Evolutionary conservation across 2,888 invertebrate genomes (phyloP), one percentile per base, ranked within the genome.

Genomic region (Odontocolon sp.): DNA sequence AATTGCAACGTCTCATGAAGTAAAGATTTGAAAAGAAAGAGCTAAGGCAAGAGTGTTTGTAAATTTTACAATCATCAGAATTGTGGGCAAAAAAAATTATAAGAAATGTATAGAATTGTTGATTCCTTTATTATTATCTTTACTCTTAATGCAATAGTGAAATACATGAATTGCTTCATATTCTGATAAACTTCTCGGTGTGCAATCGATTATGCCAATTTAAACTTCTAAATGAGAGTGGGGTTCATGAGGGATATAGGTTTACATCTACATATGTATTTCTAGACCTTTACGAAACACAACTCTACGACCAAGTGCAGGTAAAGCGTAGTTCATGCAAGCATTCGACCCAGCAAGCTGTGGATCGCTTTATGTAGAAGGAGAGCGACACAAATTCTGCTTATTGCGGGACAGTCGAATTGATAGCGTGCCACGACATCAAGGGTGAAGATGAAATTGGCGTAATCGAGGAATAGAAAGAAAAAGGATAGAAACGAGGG

Each of bases 351-450:
- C 28, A 28, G 11, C 28, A 4, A 28, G 14, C n/a, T n/a, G n/a
- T n/a, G n/a, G n/a, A n/a, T n/a, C 18, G 38, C 36, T 40, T 40
- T 23, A 9, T 9, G 42, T 26, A 40, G 18, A 36, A 23, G 11
- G 23, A 16, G 14, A 40, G 33, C 21, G 28, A 38, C 31, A 26
- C 26, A 23, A 50, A 68, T 45, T n/a, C 21, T 9, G 8, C 11
- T 26, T n/a, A n/a, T n/a, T n/a, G n/a, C 45, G 23, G 4, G 18
- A 21, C 45, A 47, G 33, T n/a, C 18, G 28, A 38, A 36, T 73
- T 68, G 67, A 73, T 61, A 38, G 47, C 28, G 36, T 68, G 45
- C 36, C 54, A 67, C 33, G 50, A 52, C 64, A 64, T 26, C 11
- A 23, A 50, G 42, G 9, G 40, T 26, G 9, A 23, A 61, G 40